These are phyloP conservation scores for Trissolcus brochymenae DNA, from an alignment of 2,888 invertebrate genomes.

Conservation along the genomic window DNA sequence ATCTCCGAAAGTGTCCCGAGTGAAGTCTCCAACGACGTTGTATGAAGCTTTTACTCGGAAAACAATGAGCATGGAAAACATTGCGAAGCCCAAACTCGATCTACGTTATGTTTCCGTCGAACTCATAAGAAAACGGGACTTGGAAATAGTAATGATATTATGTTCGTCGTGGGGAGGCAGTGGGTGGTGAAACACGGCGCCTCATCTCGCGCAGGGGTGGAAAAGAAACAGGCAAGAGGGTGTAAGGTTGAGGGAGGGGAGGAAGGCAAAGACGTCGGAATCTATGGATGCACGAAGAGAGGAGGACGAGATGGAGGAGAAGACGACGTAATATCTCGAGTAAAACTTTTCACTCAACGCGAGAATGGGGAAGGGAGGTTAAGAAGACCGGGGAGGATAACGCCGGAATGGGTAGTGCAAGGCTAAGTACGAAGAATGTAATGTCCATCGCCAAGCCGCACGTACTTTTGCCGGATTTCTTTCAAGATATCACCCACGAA, in stretches of 20 bases:
- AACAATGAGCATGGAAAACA: constrained; percentile 72
- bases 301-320: constrained; percentile 55
- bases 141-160: constrained; percentile 74
- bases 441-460: constrained; percentile 67
- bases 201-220: constrained; percentile 27
- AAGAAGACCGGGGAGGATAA: constrained; percentile 49
- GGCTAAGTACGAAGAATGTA: constrained; percentile 72
- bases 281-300: constrained; percentile 57
- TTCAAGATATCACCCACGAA: constrained; percentile 68
- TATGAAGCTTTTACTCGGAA: constrained; percentile 51
- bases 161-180: constrained; percentile 64
- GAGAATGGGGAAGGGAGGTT: constrained; percentile 52
- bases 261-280: constrained; percentile 34
- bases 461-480: constrained; percentile 70
- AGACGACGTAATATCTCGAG: constrained; percentile 73
- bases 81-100: constrained; percentile 62
- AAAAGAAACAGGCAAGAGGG: constrained; percentile 34
- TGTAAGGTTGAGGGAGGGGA: constrained; percentile 4
- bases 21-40: constrained; percentile 27
- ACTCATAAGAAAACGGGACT: constrained; percentile 73
- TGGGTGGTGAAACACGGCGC: constrained; percentile 30
- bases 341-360: constrained; percentile 73
- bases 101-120: constrained; percentile 68
- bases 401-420: constrained; percentile 59
- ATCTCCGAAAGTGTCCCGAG: constrained; percentile 43